Evolutionary conservation across 2,797 vertebrate species (phyloP).

Genomic region (Serranus cabrilla): DNA sequence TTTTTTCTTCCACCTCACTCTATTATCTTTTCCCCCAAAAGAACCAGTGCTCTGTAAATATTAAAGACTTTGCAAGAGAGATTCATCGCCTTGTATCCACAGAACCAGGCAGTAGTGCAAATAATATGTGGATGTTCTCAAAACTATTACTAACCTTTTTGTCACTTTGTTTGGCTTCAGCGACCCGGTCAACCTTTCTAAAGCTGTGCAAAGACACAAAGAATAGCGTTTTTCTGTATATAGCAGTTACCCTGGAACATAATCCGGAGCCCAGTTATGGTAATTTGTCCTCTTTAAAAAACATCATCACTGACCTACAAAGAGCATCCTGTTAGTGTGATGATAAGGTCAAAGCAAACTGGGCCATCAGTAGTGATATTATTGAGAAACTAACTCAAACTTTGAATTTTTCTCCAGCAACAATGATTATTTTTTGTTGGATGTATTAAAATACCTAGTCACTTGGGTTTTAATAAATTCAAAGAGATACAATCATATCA

Average conservation of each 20-base stretch:
- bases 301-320: slow-evolving; percentile 15
- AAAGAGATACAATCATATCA: background rate
- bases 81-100: slow-evolving; percentile 58
- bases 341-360: slow-evolving; percentile 22
- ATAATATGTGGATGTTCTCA: slow-evolving; percentile 50
- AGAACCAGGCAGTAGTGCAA: slow-evolving; percentile 31
- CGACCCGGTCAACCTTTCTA: slow-evolving; percentile 35
- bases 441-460: too few relatives aligned
- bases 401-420: background rate
- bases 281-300: slow-evolving; percentile 9
- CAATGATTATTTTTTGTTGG: background rate
- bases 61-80: slow-evolving; percentile 60
- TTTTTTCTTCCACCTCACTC: slow-evolving; percentile 49
- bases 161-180: slow-evolving; percentile 44
- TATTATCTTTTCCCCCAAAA: slow-evolving; percentile 60
- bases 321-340: slow-evolving; percentile 4
- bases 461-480: background rate
- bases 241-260: slow-evolving; percentile 38
- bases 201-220: slow-evolving; percentile 20
- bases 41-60: slow-evolving; percentile 57
- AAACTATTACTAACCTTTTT: slow-evolving; percentile 49
- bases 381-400: slow-evolving; percentile 11
- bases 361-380: slow-evolving; percentile 14
- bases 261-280: slow-evolving; percentile 30
- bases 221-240: slow-evolving; percentile 12